Evolutionary conservation across 2,113 vertebrate genomes (phyloP).

Genomic region (Microcebus griseorufus): DNA sequence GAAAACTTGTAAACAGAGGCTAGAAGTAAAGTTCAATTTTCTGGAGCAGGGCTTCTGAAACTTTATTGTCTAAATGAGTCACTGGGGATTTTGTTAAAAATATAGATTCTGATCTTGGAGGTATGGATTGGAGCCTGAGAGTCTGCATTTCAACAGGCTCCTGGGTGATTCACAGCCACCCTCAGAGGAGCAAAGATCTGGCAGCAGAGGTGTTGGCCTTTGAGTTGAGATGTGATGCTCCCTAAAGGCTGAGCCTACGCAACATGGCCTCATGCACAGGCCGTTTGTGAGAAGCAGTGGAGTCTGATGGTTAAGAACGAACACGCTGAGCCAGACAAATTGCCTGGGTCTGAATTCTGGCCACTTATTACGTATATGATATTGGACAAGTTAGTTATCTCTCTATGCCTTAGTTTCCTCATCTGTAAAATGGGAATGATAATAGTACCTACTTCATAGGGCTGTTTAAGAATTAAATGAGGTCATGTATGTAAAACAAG

Average conservation of each 20-base stretch:
- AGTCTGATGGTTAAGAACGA: not conserved
- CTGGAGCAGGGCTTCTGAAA: not conserved
- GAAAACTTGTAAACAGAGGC: not conserved
- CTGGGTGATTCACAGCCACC: not conserved
- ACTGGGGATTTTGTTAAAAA: not conserved
- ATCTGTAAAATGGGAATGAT: not conserved
- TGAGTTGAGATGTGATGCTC: not conserved
- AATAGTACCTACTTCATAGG: not conserved
- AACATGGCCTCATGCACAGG: not conserved
- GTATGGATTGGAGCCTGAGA: not conserved
- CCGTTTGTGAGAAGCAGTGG: not conserved
- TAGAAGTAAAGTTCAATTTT: not conserved
- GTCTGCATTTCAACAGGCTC: not conserved
- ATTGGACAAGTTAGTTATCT: not conserved
- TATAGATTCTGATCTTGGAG: not conserved
- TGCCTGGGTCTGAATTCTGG: not conserved
- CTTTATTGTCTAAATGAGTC: not conserved
- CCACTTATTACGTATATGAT: not conserved
- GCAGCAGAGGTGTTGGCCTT: not conserved
- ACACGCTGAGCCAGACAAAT: not conserved
- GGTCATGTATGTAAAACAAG: not conserved
- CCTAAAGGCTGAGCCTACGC: not conserved
- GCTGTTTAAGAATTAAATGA: constrained; percentile 19
- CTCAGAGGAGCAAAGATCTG: not conserved
- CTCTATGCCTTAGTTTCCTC: not conserved